Evolutionary conservation across 2,113 vertebrate genomes (phyloP), one percentile per base, ranked within the genome.

Genomic region (Amphiprion ocellaris): DNA sequence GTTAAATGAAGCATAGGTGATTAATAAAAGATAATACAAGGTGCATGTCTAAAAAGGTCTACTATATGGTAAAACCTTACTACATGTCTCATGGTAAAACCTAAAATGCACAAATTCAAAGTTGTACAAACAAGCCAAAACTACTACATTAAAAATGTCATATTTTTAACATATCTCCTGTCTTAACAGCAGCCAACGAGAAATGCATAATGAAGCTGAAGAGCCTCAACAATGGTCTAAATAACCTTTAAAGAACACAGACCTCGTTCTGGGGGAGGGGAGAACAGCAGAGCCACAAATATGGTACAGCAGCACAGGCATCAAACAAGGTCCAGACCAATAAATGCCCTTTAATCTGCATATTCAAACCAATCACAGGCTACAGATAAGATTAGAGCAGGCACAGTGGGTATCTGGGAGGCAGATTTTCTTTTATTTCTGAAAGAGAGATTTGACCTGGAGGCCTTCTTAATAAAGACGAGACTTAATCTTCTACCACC

Each of bases 301-400:
- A 69, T 53, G 64, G 41, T 17, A 28, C 33, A 17, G 41, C 9
- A 26, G 46, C 47, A 53, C 4, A 58, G 66, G 16, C 44, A 69
- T 66, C 23, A 53, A 74, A 70, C 37, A 44, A 64, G 21, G 55
- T 54, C 82, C 47, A 39, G 56, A 76, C 59, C 44, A 56, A 63
- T 59, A 28, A 30, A 11, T 1, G 1, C 52, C 26, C 54, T 68
- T 55, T 61, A 50, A 86, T 70, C 79, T 69, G 52, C 28, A 63
- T 21, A 46, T 73, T 65, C 24, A 75, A 74, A 87, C 85, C 77
- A 84, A 80, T 80, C 78, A 59, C 69, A 44, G 44, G 28, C 60
- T 24, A n/a, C 30, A 68, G 33, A 26, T 28, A 8, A 73, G 84
- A 86, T 89, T 87, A 89, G 21, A 73, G 54, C 7, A 1, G 30